A percentile compares a stretch with the other conserved stretches of the same genome.
Evolutionary conservation across 2,888 invertebrate species (phyloP).

Genomic region (Athrips mouffetella): DNA sequence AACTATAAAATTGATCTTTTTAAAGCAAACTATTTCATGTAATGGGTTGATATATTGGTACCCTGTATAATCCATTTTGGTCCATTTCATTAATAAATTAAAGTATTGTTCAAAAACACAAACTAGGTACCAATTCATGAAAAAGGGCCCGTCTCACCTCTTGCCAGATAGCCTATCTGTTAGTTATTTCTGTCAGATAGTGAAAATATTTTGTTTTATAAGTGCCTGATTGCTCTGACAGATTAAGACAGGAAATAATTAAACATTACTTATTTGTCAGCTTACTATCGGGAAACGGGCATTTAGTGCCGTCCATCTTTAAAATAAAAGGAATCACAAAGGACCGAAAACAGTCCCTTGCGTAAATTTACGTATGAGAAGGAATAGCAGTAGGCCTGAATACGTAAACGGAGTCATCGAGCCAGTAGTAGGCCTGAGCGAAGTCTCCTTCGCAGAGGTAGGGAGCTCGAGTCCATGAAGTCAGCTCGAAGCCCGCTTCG

Average conservation of each 20-base stretch:
- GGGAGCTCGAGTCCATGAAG: conserved; percentile 93
- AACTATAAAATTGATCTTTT: no score
- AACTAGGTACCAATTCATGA: no score
- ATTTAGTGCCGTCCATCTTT: background rate
- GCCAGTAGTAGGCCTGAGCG: conserved; percentile 92
- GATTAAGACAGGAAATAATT: no score
- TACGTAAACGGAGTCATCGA: conserved; percentile 94
- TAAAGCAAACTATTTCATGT: no score
- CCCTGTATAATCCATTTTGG: background rate
- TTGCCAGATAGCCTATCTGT: no score
- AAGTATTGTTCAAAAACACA: no score
- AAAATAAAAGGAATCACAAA: background rate
- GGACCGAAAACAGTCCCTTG: background rate
- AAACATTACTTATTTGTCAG: no score
- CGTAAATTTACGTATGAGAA: conserved; percentile 1
- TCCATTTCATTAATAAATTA: background rate
- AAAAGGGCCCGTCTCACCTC: no score
- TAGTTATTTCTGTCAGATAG: no score
- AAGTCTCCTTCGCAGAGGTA: conserved; percentile 98
- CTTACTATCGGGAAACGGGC: no score
- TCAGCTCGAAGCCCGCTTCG: conserved; percentile 86
- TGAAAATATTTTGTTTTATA: no score
- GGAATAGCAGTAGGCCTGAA: conserved; percentile 62
- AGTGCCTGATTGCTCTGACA: no score
- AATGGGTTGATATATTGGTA: background rate